Percentiles rank a stretch among this genome's conserved stretches.
These are phyloP conservation scores for Halichoeres trimaculatus DNA, from an alignment of 2,113 vertebrate species.

Conservation along the genomic window DNA sequence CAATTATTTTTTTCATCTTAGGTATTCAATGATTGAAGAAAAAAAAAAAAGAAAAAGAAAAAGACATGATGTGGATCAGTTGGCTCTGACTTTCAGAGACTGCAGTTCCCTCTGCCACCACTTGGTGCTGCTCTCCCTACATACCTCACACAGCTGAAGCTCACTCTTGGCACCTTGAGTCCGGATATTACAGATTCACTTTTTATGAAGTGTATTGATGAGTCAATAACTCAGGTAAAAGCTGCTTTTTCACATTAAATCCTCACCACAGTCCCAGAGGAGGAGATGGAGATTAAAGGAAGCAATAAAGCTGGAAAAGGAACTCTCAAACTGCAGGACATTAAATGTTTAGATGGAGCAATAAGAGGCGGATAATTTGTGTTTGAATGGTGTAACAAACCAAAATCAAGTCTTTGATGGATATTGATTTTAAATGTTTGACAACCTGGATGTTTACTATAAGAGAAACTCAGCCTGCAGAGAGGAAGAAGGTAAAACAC, in stretches of 20 bases:
- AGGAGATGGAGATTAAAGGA: conserved; percentile 26
- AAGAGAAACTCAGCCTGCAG: no score
- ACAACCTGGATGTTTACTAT: no score
- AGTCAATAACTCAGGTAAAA: conserved; percentile 34
- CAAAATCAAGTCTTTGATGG: background rate
- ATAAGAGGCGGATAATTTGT: background rate
- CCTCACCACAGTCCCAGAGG: conserved; percentile 11
- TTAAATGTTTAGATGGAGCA: background rate
- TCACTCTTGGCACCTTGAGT: background rate
- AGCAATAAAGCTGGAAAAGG: conserved; percentile 2
- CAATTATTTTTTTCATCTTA: no score
- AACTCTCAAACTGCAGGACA: background rate
- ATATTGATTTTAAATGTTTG: background rate
- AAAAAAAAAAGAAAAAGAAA: background rate
- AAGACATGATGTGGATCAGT: background rate
- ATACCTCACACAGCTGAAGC: background rate
- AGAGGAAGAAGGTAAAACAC: no score
- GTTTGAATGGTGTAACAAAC: background rate
- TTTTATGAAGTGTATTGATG: conserved; percentile 21
- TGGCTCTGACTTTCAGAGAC: background rate
- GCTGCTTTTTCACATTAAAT: conserved; percentile 42
- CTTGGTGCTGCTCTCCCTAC: conserved; percentile 68
- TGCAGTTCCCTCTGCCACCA: conserved; percentile 53
- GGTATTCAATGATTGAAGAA: background rate
- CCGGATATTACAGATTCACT: conserved; percentile 22